Evolutionary conservation across 2,888 invertebrate genomes (phyloP).

Genomic region (Drosophila nr. perissopoda): DNA sequence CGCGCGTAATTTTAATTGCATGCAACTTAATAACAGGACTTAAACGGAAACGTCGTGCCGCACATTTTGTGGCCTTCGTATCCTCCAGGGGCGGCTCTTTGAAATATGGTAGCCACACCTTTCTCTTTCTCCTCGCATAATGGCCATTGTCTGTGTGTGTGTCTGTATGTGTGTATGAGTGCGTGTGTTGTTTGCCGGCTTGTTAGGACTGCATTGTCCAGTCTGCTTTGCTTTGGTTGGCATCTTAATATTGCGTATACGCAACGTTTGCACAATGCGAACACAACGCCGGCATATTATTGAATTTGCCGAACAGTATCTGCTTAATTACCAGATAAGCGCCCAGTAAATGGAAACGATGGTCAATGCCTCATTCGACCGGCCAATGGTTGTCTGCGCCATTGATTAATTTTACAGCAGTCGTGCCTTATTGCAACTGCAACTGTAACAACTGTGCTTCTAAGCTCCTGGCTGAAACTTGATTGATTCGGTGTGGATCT

Average conservation of each 20-base stretch:
- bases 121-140: constrained; percentile 35
- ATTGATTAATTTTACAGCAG: constrained; percentile 68
- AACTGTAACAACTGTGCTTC: constrained; percentile 12
- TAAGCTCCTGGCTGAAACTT: constrained; percentile 19
- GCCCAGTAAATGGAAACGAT: constrained; percentile 26
- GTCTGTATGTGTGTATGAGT: neutral
- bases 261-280: constrained; percentile 42
- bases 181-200: constrained; percentile 9
- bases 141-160: constrained; percentile 1
- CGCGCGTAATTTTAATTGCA: constrained; percentile 79
- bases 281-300: constrained; percentile 36
- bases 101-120: constrained; percentile 46
- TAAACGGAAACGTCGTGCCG: constrained; percentile 42
- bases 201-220: constrained; percentile 52
- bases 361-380: constrained; percentile 56
- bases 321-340: constrained; percentile 37
- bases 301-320: constrained; percentile 37
- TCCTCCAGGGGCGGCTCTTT: constrained; percentile 25
- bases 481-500: constrained; percentile 52
- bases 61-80: constrained; percentile 11
- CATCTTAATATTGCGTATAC: constrained; percentile 58
- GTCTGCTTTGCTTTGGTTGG: neutral
- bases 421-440: constrained; percentile 24
- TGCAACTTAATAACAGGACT: constrained; percentile 76
- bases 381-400: constrained; percentile 8